These are phyloP conservation scores for Trididemnum miniatum DNA, from an alignment of 23 tunicate genomes.

Conservation along the genomic window DNA sequence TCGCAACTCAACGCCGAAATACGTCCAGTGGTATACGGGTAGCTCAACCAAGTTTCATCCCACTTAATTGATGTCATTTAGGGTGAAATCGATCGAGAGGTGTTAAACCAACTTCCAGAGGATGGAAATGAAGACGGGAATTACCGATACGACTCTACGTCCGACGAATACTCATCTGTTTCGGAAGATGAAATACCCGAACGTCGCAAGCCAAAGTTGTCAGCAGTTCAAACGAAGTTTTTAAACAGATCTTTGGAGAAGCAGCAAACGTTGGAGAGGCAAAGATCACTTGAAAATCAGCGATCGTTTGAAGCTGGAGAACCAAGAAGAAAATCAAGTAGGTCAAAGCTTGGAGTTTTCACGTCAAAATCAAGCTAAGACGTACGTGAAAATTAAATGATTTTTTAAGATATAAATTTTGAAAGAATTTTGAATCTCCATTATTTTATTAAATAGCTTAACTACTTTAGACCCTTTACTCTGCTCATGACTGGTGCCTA, in stretches of 20 bases:
- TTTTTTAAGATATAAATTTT: no score
- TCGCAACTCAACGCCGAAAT: no score
- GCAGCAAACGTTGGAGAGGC: slow-evolving; percentile 4
- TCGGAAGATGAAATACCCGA: slow-evolving; percentile 37
- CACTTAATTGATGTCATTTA: no score
- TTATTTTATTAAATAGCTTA: no score
- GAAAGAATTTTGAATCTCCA: no score
- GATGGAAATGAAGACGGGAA: slow-evolving; percentile 16
- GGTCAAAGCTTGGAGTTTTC: no score
- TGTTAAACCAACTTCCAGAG: slow-evolving; percentile 80
- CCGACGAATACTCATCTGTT: neutral
- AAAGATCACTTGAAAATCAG: slow-evolving; percentile 10
- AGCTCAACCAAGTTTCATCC: no score
- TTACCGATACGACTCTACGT: neutral
- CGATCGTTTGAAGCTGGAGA: neutral
- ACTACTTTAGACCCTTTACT: neutral
- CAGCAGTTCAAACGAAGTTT: slow-evolving; percentile 14
- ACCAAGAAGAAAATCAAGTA: slow-evolving; percentile 16
- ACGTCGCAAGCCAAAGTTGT: neutral
- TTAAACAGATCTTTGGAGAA: slow-evolving; percentile 21
- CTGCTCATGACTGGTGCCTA: neutral
- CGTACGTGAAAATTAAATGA: no score
- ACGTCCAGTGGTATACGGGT: no score
- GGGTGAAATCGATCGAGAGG: slow-evolving; percentile 91
- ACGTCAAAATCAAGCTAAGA: no score